Percentiles rank a stretch among this genome's conserved stretches.
Evolutionary conservation across 2,113 vertebrate species (phyloP).

Genomic region (Peromyscus californicus): DNA sequence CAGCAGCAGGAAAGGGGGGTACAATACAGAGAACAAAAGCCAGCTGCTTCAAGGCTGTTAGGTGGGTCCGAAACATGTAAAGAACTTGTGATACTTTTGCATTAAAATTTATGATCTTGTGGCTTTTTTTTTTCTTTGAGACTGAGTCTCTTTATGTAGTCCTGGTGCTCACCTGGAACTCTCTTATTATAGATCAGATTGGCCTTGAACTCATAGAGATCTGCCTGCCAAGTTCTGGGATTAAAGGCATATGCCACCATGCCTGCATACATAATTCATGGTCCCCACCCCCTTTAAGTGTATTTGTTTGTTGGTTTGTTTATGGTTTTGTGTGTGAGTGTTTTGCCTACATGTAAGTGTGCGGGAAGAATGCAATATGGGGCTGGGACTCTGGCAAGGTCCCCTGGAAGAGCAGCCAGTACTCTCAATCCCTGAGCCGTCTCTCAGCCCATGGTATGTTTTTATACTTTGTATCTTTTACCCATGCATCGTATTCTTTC

Average conservation of each 20-base stretch:
- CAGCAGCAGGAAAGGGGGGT: neutral
- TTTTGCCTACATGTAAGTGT: neutral
- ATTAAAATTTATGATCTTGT: neutral
- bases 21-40: neutral
- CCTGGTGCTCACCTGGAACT: neutral
- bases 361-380: neutral
- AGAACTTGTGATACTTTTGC: conserved; percentile 39
- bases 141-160: neutral
- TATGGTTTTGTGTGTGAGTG: neutral
- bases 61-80: conserved; percentile 24
- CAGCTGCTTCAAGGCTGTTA: neutral
- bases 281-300: neutral
- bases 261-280: neutral
- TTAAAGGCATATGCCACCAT: neutral
- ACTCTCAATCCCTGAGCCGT: neutral
- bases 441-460: neutral
- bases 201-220: neutral
- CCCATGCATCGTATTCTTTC: neutral
- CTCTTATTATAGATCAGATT: neutral
- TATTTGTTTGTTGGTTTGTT: too few relatives aligned
- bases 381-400: neutral
- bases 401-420: neutral
- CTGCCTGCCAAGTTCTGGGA: neutral
- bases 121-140: neutral
- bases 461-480: neutral